These are phyloP conservation scores for Vannuccia rotundouncinata DNA, from an alignment of 2,888 invertebrate species.

Conservation along the genomic window DNA sequence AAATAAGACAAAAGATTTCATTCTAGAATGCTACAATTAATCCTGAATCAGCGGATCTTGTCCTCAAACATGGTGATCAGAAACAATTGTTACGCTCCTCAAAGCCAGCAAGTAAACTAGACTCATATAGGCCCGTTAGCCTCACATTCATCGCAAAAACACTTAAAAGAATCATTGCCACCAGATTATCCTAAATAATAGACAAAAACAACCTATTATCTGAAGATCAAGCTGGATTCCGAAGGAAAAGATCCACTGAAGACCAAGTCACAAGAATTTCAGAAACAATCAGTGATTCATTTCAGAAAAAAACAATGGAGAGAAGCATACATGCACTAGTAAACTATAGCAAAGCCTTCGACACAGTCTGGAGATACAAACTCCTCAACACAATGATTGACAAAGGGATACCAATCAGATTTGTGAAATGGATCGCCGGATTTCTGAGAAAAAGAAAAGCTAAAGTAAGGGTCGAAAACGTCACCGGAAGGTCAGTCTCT, in stretches of 20 bases:
- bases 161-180: neutral
- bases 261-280: constrained; percentile 7
- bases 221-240: constrained; percentile 18
- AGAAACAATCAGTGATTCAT: neutral
- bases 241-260: neutral
- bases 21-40: neutral
- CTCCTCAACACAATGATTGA: constrained; percentile 9
- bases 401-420: neutral
- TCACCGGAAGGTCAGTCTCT: constrained; percentile 3
- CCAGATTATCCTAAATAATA: neutral
- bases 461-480: neutral
- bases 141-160: constrained; percentile 4
- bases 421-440: neutral
- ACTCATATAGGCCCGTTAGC: neutral
- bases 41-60: neutral
- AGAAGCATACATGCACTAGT: constrained; percentile 9
- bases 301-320: constrained; percentile 25
- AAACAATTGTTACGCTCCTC: neutral
- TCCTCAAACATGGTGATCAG: neutral
- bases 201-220: constrained; percentile 1
- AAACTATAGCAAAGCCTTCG: constrained; percentile 6
- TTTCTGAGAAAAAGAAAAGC: neutral
- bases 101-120: neutral
- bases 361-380: constrained; percentile 19
- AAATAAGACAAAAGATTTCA: neutral